phyloP scores from a whole-genome alignment of 2,888 invertebrate species.

The Odontocerum albicorne region DNA sequence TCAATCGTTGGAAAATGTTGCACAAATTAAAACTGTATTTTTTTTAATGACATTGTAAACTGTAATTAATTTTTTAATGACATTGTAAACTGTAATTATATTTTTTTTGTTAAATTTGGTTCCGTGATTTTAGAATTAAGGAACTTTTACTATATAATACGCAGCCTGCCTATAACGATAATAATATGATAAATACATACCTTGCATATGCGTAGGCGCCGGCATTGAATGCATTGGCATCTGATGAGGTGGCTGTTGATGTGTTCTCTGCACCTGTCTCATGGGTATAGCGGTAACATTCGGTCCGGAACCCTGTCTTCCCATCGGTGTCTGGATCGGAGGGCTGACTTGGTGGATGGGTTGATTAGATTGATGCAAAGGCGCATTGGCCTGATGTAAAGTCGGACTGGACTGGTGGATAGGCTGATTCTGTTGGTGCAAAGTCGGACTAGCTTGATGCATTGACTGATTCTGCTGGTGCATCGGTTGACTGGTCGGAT shows the following conservation, averaged over 20 bases:
- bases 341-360: slow-evolving; percentile 19
- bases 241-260: slow-evolving; percentile 46
- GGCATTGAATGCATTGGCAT: slow-evolving; percentile 49
- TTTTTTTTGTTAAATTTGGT: no score
- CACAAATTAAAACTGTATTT: no score
- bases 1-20: no score
- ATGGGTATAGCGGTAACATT: slow-evolving; percentile 11
- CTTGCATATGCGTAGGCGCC: slow-evolving; percentile 36
- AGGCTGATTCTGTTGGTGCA: slow-evolving; percentile 12
- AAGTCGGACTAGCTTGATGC: slow-evolving; percentile 20
- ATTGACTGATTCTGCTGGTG: slow-evolving; percentile 23
- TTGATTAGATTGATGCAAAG: slow-evolving; percentile 17
- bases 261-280: slow-evolving; percentile 37
- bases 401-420: slow-evolving; percentile 21
- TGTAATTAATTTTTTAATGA: no score
- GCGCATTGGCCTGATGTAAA: slow-evolving; percentile 21
- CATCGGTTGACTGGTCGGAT: slow-evolving; percentile 30
- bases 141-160: no score
- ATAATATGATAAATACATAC: no score
- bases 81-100: no score
- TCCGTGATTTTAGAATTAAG: no score
- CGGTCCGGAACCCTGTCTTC: slow-evolving; percentile 1
- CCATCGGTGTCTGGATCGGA: slow-evolving; percentile 10
- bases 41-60: no score
- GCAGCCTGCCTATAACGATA: no score